Conservation (phyloP, 2,113 vertebrate genomes). For the Acrocephalus kingi region DNA sequence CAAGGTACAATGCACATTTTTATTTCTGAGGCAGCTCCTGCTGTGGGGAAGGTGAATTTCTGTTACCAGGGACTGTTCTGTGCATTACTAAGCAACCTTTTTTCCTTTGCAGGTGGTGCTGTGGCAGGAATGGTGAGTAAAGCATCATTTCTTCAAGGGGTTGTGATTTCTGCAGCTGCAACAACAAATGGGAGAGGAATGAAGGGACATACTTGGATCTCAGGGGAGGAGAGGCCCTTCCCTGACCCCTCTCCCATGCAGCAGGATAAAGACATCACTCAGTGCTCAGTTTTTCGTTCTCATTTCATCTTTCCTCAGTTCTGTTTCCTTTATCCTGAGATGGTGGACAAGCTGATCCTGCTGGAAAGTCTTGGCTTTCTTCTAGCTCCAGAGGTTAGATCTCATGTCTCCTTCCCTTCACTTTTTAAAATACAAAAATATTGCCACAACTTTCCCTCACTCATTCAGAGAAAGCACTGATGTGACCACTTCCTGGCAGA, state of each 20-base stretch:
- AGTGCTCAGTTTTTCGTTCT: not conserved
- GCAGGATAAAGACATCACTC: not conserved
- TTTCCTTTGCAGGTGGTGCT: slow-evolving; percentile 77
- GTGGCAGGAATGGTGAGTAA: slow-evolving; percentile 80
- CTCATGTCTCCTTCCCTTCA: not conserved
- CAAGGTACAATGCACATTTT: not conserved
- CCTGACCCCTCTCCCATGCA: not conserved
- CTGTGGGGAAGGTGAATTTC: not conserved
- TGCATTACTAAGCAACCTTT: not conserved
- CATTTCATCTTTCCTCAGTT: slow-evolving; percentile 75
- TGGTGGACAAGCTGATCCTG: slow-evolving; percentile 86
- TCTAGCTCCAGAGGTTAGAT: slow-evolving; percentile 65
- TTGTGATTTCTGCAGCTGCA: not conserved
- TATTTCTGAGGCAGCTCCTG: not conserved
- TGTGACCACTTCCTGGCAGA: not conserved
- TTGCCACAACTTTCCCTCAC: not conserved
- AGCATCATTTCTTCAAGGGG: not conserved
- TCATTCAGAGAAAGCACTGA: not conserved
- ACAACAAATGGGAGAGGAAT: not conserved
- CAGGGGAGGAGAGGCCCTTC: not conserved
- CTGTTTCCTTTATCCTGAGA: slow-evolving; percentile 85
- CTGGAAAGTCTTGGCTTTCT: slow-evolving; percentile 81
- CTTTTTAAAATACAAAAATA: not conserved
- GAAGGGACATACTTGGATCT: not conserved
- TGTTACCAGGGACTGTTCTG: not conserved